Conservation (phyloP, 2,888 invertebrate species). For the Drosophila leonis region DNA sequence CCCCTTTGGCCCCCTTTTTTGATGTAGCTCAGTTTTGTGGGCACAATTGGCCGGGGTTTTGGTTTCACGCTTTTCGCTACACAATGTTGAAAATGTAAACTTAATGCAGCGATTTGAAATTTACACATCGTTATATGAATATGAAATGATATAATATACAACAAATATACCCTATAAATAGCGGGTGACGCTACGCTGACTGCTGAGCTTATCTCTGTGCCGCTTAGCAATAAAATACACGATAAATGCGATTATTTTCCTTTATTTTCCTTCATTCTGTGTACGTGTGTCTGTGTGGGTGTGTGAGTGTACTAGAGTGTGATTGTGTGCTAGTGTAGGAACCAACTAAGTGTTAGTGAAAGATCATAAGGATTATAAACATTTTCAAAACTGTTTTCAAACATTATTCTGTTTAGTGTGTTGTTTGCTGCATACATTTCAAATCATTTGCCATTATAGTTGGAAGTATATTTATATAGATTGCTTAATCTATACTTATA, state of each 20-base stretch:
- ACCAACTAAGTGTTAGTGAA: neutral
- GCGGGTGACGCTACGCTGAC: neutral
- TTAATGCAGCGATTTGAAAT: slow-evolving; percentile 66
- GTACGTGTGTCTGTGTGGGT: neutral
- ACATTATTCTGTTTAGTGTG: neutral
- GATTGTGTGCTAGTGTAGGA: too few relatives aligned
- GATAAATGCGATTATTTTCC: neutral
- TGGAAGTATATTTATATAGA: neutral
- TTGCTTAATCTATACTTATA: too few relatives aligned
- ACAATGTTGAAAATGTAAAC: slow-evolving; percentile 41
- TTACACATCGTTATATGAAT: slow-evolving; percentile 74
- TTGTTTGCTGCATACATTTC: neutral
- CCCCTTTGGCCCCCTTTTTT: slow-evolving; percentile 13
- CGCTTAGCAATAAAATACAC: slow-evolving; percentile 4
- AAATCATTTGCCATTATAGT: neutral
- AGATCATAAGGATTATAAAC: neutral
- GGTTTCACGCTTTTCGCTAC: slow-evolving; percentile 44
- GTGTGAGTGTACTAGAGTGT: too few relatives aligned
- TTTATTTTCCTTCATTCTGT: neutral
- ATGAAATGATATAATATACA: slow-evolving; percentile 43
- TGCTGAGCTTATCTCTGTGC: neutral
- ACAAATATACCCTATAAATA: neutral
- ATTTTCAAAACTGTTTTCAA: neutral
- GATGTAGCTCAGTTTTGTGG: slow-evolving; percentile 21
- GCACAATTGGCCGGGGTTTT: slow-evolving; percentile 31